Evolutionary conservation across 2,113 vertebrate genomes (phyloP).

Genomic region (Entelurus aequoreus): DNA sequence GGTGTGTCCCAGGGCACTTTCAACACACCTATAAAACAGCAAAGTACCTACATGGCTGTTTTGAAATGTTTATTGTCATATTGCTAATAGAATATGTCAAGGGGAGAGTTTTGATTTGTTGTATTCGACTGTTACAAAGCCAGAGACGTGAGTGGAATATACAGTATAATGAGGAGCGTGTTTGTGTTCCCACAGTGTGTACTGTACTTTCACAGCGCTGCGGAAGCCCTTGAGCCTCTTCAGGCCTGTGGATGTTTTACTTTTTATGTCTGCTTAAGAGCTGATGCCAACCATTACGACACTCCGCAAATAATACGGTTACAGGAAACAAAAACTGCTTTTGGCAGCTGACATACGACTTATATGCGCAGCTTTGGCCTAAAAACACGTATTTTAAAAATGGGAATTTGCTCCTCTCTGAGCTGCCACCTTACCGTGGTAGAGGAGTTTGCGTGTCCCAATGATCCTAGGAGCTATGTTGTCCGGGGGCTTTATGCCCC

Average conservation of each 20-base stretch:
- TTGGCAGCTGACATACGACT: too few relatives aligned
- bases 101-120: neutral
- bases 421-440: too few relatives aligned
- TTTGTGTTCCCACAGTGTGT: neutral
- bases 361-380: too few relatives aligned
- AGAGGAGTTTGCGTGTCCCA: too few relatives aligned
- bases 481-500: too few relatives aligned
- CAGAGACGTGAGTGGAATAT: neutral
- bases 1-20: conserved; percentile 30
- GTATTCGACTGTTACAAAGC: neutral
- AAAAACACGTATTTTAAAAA: too few relatives aligned
- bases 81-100: neutral
- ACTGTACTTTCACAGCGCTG: neutral
- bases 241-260: neutral
- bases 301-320: neutral
- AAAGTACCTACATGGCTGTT: conserved; percentile 5
- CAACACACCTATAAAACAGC: conserved; percentile 23
- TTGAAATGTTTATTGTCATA: neutral
- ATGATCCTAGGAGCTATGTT: too few relatives aligned
- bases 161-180: neutral
- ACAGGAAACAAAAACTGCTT: too few relatives aligned
- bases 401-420: too few relatives aligned
- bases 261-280: neutral
- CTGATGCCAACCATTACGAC: neutral
- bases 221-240: neutral